Evolutionary conservation across 2,113 vertebrate genomes (phyloP).

Genomic region (Hydrochoerus hydrochaeris): DNA sequence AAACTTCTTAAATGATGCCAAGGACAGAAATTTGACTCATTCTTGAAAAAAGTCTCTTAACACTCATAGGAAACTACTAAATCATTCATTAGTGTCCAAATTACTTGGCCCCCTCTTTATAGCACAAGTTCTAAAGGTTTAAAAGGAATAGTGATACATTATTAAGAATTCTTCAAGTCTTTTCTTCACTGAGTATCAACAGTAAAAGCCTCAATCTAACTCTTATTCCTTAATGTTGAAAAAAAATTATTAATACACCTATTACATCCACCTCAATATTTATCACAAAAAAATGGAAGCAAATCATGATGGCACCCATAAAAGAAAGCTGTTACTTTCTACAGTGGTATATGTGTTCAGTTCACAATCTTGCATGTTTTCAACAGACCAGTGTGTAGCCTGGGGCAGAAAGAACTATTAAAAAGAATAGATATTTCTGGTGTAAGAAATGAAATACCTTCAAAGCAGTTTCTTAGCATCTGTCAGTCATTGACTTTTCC

Average conservation of each 20-base stretch:
- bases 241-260: conserved; percentile 21
- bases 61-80: conserved; percentile 31
- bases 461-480: neutral
- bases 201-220: conserved; percentile 24
- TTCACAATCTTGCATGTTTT: conserved; percentile 16
- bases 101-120: conserved; percentile 17
- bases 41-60: neutral
- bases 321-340: neutral
- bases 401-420: neutral
- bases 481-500: neutral
- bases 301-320: conserved; percentile 18
- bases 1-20: conserved; percentile 27
- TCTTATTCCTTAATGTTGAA: conserved; percentile 32
- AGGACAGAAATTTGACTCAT: conserved; percentile 47
- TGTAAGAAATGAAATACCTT: neutral
- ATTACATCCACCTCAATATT: conserved; percentile 6
- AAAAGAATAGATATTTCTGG: conserved; percentile 34
- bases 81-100: conserved; percentile 34
- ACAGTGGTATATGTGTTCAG: neutral
- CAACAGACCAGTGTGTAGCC: neutral
- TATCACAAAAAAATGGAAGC: conserved; percentile 42
- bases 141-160: neutral
- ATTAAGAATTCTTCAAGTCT: neutral
- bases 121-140: conserved; percentile 47
- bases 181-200: neutral